Conservation (phyloP, 2,797 vertebrate genomes). For the Varecia variegata region DNA sequence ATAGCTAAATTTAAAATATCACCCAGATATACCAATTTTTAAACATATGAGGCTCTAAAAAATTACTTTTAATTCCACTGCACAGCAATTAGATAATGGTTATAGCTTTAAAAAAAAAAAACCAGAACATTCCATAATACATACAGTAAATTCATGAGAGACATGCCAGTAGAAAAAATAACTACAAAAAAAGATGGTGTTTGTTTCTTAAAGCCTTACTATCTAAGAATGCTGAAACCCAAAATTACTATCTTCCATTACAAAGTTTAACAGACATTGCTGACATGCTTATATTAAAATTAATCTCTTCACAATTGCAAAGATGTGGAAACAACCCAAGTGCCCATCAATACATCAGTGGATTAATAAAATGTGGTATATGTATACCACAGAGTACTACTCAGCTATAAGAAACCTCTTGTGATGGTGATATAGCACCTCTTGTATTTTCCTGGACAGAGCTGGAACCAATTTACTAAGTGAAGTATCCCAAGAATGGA, state of each 20-base stretch:
- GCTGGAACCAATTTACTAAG: no score
- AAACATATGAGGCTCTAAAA: not conserved
- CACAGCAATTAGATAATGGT: not conserved
- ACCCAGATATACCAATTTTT: not conserved
- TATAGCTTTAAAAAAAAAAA: not conserved
- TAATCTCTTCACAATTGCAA: not conserved
- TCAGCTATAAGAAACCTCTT: no score
- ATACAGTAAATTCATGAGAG: not conserved
- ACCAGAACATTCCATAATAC: not conserved
- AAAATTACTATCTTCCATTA: constrained; percentile 1
- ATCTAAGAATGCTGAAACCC: not conserved
- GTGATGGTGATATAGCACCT: no score
- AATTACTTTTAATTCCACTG: not conserved
- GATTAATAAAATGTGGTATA: no score
- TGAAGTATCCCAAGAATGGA: no score
- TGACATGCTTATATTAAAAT: not conserved
- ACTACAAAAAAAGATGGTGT: not conserved
- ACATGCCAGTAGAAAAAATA: not conserved
- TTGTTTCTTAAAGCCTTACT: not conserved
- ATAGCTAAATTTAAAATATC: constrained; percentile 15
- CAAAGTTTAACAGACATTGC: not conserved
- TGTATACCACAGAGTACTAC: no score
- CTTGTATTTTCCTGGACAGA: no score
- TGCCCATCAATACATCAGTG: no score
- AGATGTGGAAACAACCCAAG: no score